Evolutionary conservation across 2,797 vertebrate species (phyloP).

Genomic region (Pseudotriccus pelzelni): DNA sequence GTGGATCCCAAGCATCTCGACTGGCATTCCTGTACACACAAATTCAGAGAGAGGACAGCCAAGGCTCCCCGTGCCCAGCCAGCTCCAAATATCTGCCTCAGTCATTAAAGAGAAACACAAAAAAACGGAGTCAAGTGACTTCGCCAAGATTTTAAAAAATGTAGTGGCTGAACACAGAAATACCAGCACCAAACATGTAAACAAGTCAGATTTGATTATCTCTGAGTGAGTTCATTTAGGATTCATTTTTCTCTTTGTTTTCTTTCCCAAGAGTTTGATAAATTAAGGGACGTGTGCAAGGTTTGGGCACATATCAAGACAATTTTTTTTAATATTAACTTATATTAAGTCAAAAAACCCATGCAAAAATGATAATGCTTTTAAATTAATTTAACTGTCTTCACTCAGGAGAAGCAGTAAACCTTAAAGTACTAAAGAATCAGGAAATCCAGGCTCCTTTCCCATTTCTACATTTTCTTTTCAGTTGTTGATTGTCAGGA

Average conservation of each 20-base stretch:
- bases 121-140: conserved; percentile 48
- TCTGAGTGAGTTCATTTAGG: conserved; percentile 59
- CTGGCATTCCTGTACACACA: conserved; percentile 23
- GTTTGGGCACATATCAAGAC: neutral
- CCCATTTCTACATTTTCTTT: neutral
- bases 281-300: neutral
- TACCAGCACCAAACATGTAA: conserved; percentile 66
- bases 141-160: conserved; percentile 59
- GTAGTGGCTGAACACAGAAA: conserved; percentile 63
- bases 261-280: neutral
- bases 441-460: neutral
- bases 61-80: conserved; percentile 46
- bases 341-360: neutral
- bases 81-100: conserved; percentile 53
- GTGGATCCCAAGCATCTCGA: neutral
- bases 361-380: neutral
- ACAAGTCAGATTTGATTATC: conserved; percentile 70
- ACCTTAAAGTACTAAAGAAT: neutral
- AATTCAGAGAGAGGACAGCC: conserved; percentile 51
- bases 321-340: neutral
- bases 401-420: neutral
- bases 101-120: conserved; percentile 53
- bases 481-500: neutral
- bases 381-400: neutral
- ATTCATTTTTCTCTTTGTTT: conserved; percentile 3